Percentiles rank a stretch among this genome's conserved stretches.
phyloP scores from a whole-genome alignment of 2,797 vertebrate species.

The Artibeus lituratus region DNA sequence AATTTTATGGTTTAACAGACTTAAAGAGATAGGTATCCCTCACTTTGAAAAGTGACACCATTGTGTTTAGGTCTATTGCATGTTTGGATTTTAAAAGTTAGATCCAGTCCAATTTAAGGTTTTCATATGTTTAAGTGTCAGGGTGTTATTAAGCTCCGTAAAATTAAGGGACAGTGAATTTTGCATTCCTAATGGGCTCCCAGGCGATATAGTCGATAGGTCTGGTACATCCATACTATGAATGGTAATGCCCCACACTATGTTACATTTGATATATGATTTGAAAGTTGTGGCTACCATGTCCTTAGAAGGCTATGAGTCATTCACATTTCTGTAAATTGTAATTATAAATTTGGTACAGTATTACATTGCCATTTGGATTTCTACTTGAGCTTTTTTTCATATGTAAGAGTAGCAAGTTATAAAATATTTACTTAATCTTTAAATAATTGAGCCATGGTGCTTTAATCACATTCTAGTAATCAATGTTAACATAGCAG shows the following conservation, averaged over 20 bases:
- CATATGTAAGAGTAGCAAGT: background rate
- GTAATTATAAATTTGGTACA: background rate
- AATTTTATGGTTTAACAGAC: background rate
- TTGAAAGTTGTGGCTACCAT: background rate
- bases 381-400: conserved; percentile 32
- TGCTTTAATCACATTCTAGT: background rate
- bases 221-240: background rate
- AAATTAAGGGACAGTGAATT: background rate
- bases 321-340: conserved; percentile 9
- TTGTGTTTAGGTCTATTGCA: background rate
- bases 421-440: conserved; percentile 29
- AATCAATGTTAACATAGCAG: conserved; percentile 26
- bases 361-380: background rate
- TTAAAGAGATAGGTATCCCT: conserved; percentile 5
- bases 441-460: conserved; percentile 2
- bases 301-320: background rate
- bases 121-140: background rate
- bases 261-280: background rate
- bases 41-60: background rate
- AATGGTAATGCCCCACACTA: background rate
- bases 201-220: background rate
- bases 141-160: background rate
- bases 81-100: conserved; percentile 43
- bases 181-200: background rate
- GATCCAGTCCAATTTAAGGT: background rate